Conservation (phyloP, 2,113 vertebrate genomes). For the Melanostigma gelatinosum region DNA sequence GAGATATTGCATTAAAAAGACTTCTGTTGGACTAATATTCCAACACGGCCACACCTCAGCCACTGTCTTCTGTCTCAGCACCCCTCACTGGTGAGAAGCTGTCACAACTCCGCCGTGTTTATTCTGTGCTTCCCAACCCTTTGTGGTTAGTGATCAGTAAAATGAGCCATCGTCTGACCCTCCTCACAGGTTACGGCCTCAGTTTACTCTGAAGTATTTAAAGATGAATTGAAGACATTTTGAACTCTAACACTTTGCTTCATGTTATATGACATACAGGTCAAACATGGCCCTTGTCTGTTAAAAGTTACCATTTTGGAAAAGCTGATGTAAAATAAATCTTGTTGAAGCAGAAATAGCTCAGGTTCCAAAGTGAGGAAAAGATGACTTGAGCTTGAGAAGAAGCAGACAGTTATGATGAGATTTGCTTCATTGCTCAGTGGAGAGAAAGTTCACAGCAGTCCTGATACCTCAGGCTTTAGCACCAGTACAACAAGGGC, state of each 20-base stretch:
- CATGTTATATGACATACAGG: background rate
- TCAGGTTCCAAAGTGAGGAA: background rate
- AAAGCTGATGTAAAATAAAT: background rate
- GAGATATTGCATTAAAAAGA: background rate
- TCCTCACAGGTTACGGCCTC: background rate
- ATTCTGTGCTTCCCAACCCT: background rate
- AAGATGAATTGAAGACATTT: too few species aligned
- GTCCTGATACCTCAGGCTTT: too few species aligned
- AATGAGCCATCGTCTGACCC: background rate
- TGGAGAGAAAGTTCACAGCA: too few species aligned
- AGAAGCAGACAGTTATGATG: background rate
- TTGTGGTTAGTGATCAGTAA: too few species aligned
- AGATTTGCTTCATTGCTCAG: background rate
- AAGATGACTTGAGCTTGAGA: background rate
- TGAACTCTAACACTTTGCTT: too few species aligned
- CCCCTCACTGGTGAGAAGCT: slow-evolving; percentile 27
- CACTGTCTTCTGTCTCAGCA: slow-evolving; percentile 9
- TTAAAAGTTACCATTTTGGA: background rate
- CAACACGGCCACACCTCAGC: background rate
- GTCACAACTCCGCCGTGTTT: background rate
- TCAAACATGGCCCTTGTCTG: background rate
- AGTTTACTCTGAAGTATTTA: too few species aligned
- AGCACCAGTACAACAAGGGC: too few species aligned
- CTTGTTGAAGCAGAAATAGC: background rate
- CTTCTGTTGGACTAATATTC: background rate